Evolutionary conservation across 2,888 invertebrate genomes (phyloP).

Genomic region (Ophion slaviceki): DNA sequence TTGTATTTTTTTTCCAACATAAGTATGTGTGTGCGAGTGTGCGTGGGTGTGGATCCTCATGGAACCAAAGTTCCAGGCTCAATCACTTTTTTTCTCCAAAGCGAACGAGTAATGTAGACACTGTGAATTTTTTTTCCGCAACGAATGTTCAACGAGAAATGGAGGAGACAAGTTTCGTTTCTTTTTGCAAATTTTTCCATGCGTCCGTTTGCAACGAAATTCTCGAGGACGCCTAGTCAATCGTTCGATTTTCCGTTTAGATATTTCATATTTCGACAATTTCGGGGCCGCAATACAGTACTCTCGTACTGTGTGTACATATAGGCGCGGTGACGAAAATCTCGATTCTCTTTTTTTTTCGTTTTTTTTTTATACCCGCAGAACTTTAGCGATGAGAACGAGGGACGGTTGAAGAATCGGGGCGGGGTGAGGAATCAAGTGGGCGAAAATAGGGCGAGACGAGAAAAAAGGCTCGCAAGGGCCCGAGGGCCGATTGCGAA

Average conservation of each 20-base stretch:
- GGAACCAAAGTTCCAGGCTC: conserved; percentile 37
- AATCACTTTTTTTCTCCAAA: conserved; percentile 36
- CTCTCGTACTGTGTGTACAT: conserved; percentile 27
- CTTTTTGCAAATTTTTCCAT: conserved; percentile 26
- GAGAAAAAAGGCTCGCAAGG: conserved; percentile 49
- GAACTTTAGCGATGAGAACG: conserved; percentile 36
- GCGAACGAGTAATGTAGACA: conserved; percentile 2
- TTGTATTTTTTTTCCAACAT: conserved; percentile 24
- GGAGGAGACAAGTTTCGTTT: conserved; percentile 5
- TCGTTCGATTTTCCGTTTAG: conserved; percentile 53
- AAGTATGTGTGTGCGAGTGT: background rate
- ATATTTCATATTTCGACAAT: conserved; percentile 12
- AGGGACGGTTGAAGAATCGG: conserved; percentile 4
- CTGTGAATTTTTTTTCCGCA: conserved; percentile 5
- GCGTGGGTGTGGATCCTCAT: background rate
- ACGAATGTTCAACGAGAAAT: conserved; percentile 17
- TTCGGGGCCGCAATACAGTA: background rate
- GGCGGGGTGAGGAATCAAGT: background rate
- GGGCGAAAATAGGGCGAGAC: conserved; percentile 15
- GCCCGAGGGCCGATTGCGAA: conserved; percentile 62
- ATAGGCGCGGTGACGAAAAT: conserved; percentile 12
- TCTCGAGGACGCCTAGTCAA: conserved; percentile 65
- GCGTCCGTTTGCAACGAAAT: conserved; percentile 47
- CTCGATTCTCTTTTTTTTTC: no score
- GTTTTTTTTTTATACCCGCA: conserved; percentile 63